phyloP scores from a whole-genome alignment of 2,888 invertebrate species.

The Willowsia nigromaculata region DNA sequence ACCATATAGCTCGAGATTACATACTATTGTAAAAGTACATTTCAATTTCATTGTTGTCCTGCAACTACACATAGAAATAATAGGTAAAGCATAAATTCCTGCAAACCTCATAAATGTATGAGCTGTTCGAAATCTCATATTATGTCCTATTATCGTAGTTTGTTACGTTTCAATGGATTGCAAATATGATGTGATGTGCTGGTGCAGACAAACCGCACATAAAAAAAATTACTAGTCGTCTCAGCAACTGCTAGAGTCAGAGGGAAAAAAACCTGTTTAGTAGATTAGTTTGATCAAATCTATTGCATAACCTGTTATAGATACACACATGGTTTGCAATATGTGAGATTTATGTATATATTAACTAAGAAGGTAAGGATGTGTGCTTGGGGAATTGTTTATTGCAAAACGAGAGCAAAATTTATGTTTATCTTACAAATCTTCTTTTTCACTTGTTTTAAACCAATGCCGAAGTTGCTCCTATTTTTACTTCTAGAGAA shows the following conservation, averaged over 20 bases:
- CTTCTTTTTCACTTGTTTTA: conserved; percentile 21
- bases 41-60: conserved; percentile 1
- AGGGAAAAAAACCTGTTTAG: conserved; percentile 65
- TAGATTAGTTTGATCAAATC: conserved; percentile 58
- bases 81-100: too few species aligned
- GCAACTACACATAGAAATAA: not conserved
- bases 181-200: not conserved
- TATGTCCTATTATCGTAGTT: not conserved
- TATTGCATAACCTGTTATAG: conserved; percentile 55
- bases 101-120: not conserved
- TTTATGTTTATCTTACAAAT: conserved; percentile 49
- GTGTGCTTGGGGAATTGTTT: not conserved
- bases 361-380: not conserved
- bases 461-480: not conserved
- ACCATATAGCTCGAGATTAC: not conserved
- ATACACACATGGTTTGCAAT: not conserved
- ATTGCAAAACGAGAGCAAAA: conserved; percentile 63
- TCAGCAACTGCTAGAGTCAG: not conserved
- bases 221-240: not conserved
- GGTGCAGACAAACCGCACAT: not conserved
- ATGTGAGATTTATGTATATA: not conserved
- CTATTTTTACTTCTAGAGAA: not conserved
- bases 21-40: not conserved
- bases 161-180: not conserved
- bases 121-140: not conserved